Conservation (phyloP, 2,113 vertebrate species). For the Neodontobutis hainanensis region DNA sequence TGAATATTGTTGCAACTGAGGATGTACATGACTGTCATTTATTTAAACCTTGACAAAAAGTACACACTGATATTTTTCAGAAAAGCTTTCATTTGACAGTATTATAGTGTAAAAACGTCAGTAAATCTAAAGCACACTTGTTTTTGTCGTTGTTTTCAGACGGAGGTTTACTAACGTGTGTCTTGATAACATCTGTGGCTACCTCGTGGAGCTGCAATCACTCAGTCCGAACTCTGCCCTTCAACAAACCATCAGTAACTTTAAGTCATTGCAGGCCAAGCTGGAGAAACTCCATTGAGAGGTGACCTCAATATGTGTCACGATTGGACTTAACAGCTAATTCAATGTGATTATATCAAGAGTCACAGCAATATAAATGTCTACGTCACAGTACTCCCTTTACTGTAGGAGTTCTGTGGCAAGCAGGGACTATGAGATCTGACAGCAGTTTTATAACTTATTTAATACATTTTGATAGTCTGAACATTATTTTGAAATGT, state of each 20-base stretch:
- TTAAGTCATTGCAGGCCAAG: slow-evolving; percentile 95
- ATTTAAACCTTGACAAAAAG: no score
- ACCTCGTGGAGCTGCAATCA: slow-evolving; percentile 96
- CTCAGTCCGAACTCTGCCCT: slow-evolving; percentile 86
- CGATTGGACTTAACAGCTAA: slow-evolving; percentile 37
- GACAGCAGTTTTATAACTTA: slow-evolving; percentile 62
- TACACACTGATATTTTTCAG: no score
- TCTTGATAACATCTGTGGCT: slow-evolving; percentile 92
- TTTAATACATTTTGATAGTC: slow-evolving; percentile 57
- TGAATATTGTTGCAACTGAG: no score
- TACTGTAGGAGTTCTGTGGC: neutral
- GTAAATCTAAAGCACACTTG: neutral
- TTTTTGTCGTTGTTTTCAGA: slow-evolving; percentile 67
- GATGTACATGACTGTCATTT: no score
- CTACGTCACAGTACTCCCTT: neutral
- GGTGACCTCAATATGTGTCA: slow-evolving; percentile 24
- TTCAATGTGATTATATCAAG: neutral
- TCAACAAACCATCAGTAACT: slow-evolving; percentile 87
- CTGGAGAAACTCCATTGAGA: slow-evolving; percentile 90
- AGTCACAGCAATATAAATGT: neutral
- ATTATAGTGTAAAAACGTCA: neutral
- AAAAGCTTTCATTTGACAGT: no score
- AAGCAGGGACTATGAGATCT: neutral
- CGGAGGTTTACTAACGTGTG: slow-evolving; percentile 92
- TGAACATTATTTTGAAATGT: slow-evolving; percentile 19